phyloP scores from a whole-genome alignment of 2,797 vertebrate species.

The Spondyliosoma cantharus region DNA sequence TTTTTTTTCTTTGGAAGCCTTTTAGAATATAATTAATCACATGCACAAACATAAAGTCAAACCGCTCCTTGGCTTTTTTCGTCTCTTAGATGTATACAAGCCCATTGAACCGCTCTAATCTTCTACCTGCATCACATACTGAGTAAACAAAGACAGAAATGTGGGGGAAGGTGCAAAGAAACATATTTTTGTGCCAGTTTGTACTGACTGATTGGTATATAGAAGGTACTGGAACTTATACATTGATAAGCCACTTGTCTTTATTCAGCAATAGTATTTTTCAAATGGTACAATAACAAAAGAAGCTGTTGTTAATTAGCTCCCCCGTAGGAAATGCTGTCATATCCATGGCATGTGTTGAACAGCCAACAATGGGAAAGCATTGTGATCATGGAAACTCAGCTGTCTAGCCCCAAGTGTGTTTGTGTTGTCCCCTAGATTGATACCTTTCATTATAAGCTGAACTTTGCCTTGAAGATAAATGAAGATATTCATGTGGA shows the following conservation, averaged over 20 bases:
- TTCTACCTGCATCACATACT: neutral
- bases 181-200: neutral
- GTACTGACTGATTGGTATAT: neutral
- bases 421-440: slow-evolving; percentile 39
- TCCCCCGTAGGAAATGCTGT: slow-evolving; percentile 44
- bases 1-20: slow-evolving; percentile 21
- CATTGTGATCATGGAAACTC: slow-evolving; percentile 48
- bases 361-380: slow-evolving; percentile 43
- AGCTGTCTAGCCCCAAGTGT: slow-evolving; percentile 24
- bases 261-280: neutral
- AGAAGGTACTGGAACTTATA: neutral
- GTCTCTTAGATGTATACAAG: neutral
- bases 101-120: neutral
- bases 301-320: slow-evolving; percentile 42
- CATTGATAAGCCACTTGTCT: neutral
- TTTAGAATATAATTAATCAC: slow-evolving; percentile 24
- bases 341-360: slow-evolving; percentile 41
- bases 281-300: slow-evolving; percentile 19
- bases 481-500: slow-evolving; percentile 26
- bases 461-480: slow-evolving; percentile 59
- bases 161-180: slow-evolving; percentile 20
- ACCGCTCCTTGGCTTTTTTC: neutral
- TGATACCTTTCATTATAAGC: slow-evolving; percentile 27
- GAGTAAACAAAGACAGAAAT: slow-evolving; percentile 14
- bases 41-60: slow-evolving; percentile 18